A percentile compares a stretch with the other conserved stretches of the same genome.
Evolutionary conservation across 2,797 vertebrate species (phyloP).

Genomic region (Iguana delicatissima): DNA sequence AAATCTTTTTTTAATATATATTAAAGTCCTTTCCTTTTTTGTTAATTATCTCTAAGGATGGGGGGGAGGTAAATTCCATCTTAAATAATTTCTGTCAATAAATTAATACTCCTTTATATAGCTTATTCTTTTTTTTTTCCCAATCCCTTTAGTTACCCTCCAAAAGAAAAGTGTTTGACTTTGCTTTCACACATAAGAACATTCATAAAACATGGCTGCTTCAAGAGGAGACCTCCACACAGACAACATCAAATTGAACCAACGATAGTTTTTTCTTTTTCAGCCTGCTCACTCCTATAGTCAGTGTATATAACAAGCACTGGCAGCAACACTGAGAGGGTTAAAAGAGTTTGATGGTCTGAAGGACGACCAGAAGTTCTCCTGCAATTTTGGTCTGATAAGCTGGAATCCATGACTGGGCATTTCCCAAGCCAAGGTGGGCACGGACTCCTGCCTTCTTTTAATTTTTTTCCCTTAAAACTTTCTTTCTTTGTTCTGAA

Average conservation of each 20-base stretch:
- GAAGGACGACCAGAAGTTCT: background rate
- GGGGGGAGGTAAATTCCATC: slow-evolving; percentile 69
- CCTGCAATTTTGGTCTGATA: background rate
- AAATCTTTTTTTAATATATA: slow-evolving; percentile 86
- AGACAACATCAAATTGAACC: background rate
- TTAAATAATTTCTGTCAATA: slow-evolving; percentile 80
- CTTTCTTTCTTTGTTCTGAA: background rate
- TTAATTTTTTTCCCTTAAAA: too few relatives aligned
- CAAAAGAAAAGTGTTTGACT: background rate
- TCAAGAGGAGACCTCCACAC: background rate
- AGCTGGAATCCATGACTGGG: background rate
- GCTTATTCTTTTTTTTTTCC: slow-evolving; percentile 77
- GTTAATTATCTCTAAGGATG: slow-evolving; percentile 69
- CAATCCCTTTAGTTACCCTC: slow-evolving; percentile 28
- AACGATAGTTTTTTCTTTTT: background rate
- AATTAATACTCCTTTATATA: slow-evolving; percentile 82
- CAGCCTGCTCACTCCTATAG: background rate
- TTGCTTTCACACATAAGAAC: slow-evolving; percentile 2
- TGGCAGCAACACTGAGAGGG: background rate
- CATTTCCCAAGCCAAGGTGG: background rate
- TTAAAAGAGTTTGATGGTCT: background rate
- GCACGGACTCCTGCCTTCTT: background rate
- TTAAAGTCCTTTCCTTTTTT: slow-evolving; percentile 81
- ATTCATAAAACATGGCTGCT: slow-evolving; percentile 1
- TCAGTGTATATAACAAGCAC: too few relatives aligned